Base-by-base conservation (phyloP, 2,113 vertebrate genomes). In the Cryptotis parvus region DNA sequence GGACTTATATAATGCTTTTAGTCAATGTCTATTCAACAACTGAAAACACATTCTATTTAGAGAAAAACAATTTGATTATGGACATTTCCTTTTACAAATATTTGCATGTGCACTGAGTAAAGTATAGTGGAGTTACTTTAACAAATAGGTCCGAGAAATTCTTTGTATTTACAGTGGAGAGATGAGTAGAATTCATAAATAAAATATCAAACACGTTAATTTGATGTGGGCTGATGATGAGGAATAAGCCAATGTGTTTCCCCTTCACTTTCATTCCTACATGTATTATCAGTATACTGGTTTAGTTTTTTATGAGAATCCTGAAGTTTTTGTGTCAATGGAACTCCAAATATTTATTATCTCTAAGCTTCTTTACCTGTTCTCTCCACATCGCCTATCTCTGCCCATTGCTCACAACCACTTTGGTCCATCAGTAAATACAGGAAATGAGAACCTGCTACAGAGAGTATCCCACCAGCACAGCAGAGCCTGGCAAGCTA, bases 241-340 rank as follows among this genome's bases (percentile, higher is more conserved):
- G 29, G 3, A 77, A 84, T 69, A 45, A 70, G 7, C 9, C 20
- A 68, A 16, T 8, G 8, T 9, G 0, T 11, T 74, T 43, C 14
- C 9, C 2, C 4, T 26, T 1, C 18, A 26, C 12, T 58, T 2
- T 4, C 10, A 24, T 68, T 26, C 6, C 3, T 27, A 3, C 5
- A 0, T 73, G 65, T 58, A 2, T 49, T 49, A 49, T 49, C 45
- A 49, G 45, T 2, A 49, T 12, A 49, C 45, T 49, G 45, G 45
- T 49, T 49, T 49, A 49, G 45, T 14, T 49, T 7, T n/a, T 49
- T 49, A 58, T 58, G 55, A 22, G 8, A 18, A 4, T 58, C 55
- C 55, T 22, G 55, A 4, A 58, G 20, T 58, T 58, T 58, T 58
- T 24, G 24, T 22, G 18, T 58, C 20, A 58, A 58, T 5, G 2